phyloP scores from a whole-genome alignment of 1,140 invertebrate genomes.

The Neuroterus valhalla region DNA sequence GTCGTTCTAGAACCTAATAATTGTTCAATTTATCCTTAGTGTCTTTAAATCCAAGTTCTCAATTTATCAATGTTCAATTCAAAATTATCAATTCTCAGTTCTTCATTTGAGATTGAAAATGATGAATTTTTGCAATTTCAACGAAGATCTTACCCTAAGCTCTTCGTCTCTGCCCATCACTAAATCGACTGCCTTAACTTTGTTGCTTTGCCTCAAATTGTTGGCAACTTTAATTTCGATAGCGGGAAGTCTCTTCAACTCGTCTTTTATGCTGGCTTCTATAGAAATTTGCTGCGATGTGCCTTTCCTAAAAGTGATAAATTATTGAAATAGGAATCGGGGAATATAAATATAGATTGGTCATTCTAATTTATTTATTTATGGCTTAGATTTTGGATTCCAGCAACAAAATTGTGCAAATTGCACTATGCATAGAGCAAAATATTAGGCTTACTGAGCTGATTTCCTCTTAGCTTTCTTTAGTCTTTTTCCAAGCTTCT shows the following conservation, averaged over 20 bases:
- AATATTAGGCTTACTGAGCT: constrained; percentile 76
- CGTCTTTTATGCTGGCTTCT: constrained; percentile 80
- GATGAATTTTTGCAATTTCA: too few relatives aligned
- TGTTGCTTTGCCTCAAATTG: constrained; percentile 64
- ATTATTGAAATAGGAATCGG: too few relatives aligned
- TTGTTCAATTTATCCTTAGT: too few relatives aligned
- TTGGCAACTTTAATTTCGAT: constrained; percentile 76
- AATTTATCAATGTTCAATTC: background rate
- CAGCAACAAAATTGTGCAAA: too few relatives aligned
- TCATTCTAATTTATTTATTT: too few relatives aligned
- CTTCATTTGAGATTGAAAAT: too few relatives aligned
- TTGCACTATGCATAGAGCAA: too few relatives aligned
- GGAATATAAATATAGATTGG: too few relatives aligned
- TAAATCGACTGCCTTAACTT: constrained; percentile 83
- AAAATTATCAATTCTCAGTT: too few relatives aligned
- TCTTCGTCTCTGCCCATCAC: constrained; percentile 81
- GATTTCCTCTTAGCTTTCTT: constrained; percentile 83
- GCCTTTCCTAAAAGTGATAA: constrained; percentile 57
- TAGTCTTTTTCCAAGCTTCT: constrained; percentile 82
- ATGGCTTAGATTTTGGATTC: too few relatives aligned
- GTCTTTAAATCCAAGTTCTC: background rate
- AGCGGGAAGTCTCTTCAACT: constrained; percentile 82
- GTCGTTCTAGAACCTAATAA: too few relatives aligned
- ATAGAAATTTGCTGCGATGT: constrained; percentile 58
- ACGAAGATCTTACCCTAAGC: constrained; percentile 75